A percentile compares a stretch with the other conserved stretches of the same genome.
phyloP scores from a whole-genome alignment of 2,113 vertebrate species.

The Lophura nycthemera region DNA sequence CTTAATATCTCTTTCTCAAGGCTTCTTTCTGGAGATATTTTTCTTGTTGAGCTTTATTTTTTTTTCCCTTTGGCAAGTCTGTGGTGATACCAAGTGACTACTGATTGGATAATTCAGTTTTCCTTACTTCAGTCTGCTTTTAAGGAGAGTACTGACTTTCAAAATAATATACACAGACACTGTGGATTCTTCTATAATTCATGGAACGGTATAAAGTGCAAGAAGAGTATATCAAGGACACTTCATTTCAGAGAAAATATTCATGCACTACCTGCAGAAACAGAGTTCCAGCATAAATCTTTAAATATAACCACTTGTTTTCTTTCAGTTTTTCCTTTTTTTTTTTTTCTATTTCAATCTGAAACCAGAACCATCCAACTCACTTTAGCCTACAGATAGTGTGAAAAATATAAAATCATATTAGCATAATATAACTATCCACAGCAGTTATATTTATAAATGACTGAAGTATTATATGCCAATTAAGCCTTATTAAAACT shows the following conservation, averaged over 20 bases:
- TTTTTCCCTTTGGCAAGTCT: neutral
- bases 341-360: neutral
- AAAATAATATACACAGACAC: neutral
- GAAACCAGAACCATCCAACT: neutral
- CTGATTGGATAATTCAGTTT: neutral
- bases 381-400: neutral
- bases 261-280: neutral
- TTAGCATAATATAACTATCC: neutral
- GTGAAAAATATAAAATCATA: neutral
- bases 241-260: constrained; percentile 10
- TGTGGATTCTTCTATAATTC: constrained; percentile 8
- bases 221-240: neutral
- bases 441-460: neutral
- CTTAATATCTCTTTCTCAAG: neutral
- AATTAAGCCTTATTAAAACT: neutral
- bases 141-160: neutral
- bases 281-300: neutral
- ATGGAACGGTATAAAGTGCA: neutral
- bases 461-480: neutral
- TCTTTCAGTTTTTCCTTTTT: neutral
- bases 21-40: neutral
- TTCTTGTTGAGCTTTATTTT: neutral
- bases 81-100: neutral
- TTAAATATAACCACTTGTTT: neutral
- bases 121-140: neutral